Base-by-base conservation (phyloP, 1,140 invertebrate species). In the Drosophila willistoni region DNA sequence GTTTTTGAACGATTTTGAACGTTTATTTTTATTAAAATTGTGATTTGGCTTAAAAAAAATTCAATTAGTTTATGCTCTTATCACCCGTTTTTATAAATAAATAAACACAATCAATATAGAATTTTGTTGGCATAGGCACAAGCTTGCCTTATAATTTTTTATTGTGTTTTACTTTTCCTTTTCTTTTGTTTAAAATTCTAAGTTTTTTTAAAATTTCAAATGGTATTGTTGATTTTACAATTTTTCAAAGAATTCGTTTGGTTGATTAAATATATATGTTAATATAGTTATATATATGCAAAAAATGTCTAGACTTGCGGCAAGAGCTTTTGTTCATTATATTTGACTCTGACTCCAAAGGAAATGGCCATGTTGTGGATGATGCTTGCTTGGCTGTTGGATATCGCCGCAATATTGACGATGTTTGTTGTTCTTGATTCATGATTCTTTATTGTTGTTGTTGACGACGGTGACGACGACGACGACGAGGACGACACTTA, bases 101-200 rank as follows among this genome's bases (percentile, higher is more conserved):
- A 25, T 25, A 25, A 29, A 6, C 4, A 29, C 25, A 6, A 29
- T 29, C 6, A 36, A 2, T 9, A 22, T 19, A 9, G 7, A 34
- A 57, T 59, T 36, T 76, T 70, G 25, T 68, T 86, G 82, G 83
- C 82, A 87, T 82, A n/a, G 79, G 87, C 83, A 85, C 75, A 86
- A 86, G 76, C 71, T 81, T 87, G 82, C 82, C 82, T 68, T 87
- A 75, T 82, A 70, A 67, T 29, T 44, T 61, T 71, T 73, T 73
- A 71, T 51, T 51, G 19, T 51, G 44, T 51, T 51, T 51, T 51
- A 22, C 7, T 22, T 22, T 22, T 22, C 10, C 22, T 22, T 51
- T 51, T 51, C 12, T 12, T 56, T 76, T 82, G 64, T 86, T 25
- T 25, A 4, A 87, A 86, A 87, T 83, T 83, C 80, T 87, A 86